Conservation (phyloP, 2,888 invertebrate species). For the Dioctria rufipes region DNA sequence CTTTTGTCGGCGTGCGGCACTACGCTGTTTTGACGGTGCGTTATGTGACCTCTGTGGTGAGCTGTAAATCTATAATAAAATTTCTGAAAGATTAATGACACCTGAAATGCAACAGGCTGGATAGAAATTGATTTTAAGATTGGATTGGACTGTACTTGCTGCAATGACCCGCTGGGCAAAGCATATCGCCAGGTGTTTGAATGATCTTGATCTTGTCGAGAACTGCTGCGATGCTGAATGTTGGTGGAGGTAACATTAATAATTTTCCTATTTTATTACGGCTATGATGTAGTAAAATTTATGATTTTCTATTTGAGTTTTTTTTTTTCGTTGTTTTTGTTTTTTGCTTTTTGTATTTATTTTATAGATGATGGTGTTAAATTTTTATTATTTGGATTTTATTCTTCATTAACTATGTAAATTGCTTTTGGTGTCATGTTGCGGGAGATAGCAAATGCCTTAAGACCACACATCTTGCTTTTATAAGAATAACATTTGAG, state of each 20-base stretch:
- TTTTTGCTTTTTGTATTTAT: no score
- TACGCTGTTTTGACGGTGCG: constrained; percentile 42
- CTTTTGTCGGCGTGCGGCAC: constrained; percentile 40
- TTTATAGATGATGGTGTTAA: neutral
- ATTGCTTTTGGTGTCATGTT: no score
- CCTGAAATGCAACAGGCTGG: constrained; percentile 40
- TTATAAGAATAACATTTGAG: no score
- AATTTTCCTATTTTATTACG: constrained; percentile 31
- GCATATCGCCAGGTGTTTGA: constrained; percentile 43
- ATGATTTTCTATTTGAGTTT: constrained; percentile 25
- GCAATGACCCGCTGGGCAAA: constrained; percentile 40
- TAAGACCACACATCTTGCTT: no score
- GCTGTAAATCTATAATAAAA: constrained; percentile 40
- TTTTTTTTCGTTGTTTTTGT: no score
- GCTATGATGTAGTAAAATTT: constrained; percentile 2
- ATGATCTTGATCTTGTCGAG: constrained; percentile 48
- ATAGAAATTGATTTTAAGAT: constrained; percentile 50
- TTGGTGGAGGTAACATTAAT: constrained; percentile 15
- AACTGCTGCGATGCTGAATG: constrained; percentile 19
- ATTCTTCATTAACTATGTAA: neutral
- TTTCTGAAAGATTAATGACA: constrained; percentile 51
- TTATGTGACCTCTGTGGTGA: constrained; percentile 31
- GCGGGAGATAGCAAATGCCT: no score
- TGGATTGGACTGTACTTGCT: constrained; percentile 40
- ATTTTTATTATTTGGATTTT: neutral